Base-by-base conservation (phyloP, 2,797 vertebrate genomes). In the Triplophysa bombifrons region DNA sequence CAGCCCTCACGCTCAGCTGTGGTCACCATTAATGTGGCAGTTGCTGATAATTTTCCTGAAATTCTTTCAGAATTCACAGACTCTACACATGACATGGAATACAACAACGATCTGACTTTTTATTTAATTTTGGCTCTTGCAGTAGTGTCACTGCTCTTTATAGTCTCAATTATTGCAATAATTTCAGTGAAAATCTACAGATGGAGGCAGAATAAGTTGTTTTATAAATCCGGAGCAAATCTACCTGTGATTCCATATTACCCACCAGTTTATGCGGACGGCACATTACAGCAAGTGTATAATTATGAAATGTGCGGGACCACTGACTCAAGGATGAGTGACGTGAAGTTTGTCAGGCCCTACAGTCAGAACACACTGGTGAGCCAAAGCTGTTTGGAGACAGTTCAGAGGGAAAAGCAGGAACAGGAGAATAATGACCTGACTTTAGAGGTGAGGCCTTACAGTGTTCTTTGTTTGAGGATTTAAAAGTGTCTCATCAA, bases 211-310 rank as follows among this genome's bases (percentile, higher is more conserved):
- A 80, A 73, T 17, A 73, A 73, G 12, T 5, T 84, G 53, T 44
- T 83, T 30, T 82, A 67, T 61, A 64, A 81, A 75, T 89, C 90
- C 27, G 81, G 70, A 50, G 78, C 70, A 48, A 87, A 81, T 80
- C 88, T 91, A 0, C 90, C 90, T 27, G 90, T 88, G 44, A 88
- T 91, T 85, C 90, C 90, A 30, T 90, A 91, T 84, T 90, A 90
- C 82, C 88, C 87, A 78, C 87, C 90, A 46, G 87, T 88, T 79
- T 90, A 90, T 75, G 81, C 90, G 64, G 90, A 90, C 3, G 70
- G 83, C 75, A 89, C 87, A 53, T 81, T 87, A 77, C 84, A 83
- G 61, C 83, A 78, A 1, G 75, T 85, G 66, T 87, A 87, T 72
- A 76, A 80, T 78, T 82, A 84, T 88, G 89, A 89, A 67, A 76